These are phyloP conservation scores for Opisthocomus hoazin DNA, from an alignment of 2,113 vertebrate genomes.

Conservation along the genomic window DNA sequence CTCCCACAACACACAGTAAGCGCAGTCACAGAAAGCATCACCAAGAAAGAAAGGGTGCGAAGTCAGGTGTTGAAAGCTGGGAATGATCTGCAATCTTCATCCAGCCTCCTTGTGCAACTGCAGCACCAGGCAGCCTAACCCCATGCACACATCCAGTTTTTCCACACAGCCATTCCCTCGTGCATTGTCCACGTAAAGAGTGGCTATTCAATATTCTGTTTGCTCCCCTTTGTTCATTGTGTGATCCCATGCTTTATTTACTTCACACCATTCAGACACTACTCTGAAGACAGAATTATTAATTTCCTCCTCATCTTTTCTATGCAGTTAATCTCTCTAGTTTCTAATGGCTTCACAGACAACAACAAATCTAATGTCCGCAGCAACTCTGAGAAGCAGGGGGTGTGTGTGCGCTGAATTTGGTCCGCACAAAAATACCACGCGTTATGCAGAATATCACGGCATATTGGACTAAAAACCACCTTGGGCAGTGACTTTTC, in stretches of 20 bases:
- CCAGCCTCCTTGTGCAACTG: background rate
- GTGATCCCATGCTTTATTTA: background rate
- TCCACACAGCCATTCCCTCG: background rate
- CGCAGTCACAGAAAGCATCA: background rate
- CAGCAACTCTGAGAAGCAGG: background rate
- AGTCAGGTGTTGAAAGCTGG: background rate
- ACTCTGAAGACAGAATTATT: background rate
- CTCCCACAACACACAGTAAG: background rate
- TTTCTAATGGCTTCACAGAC: background rate
- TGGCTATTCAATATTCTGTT: background rate
- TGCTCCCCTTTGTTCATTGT: background rate
- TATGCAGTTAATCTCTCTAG: background rate
- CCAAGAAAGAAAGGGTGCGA: background rate
- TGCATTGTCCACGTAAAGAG: fast-evolving
- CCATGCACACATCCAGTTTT: fast-evolving
- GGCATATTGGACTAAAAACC: background rate
- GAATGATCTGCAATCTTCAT: background rate
- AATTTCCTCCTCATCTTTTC: background rate
- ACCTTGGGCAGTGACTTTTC: background rate
- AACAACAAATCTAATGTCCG: background rate
- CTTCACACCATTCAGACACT: background rate
- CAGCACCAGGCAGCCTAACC: background rate
- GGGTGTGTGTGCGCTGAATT: background rate
- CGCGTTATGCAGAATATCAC: background rate
- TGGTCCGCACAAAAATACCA: background rate